These are phyloP conservation scores for Chromobotia macracanthus DNA, from an alignment of 2,797 vertebrate genomes.

Conservation along the genomic window DNA sequence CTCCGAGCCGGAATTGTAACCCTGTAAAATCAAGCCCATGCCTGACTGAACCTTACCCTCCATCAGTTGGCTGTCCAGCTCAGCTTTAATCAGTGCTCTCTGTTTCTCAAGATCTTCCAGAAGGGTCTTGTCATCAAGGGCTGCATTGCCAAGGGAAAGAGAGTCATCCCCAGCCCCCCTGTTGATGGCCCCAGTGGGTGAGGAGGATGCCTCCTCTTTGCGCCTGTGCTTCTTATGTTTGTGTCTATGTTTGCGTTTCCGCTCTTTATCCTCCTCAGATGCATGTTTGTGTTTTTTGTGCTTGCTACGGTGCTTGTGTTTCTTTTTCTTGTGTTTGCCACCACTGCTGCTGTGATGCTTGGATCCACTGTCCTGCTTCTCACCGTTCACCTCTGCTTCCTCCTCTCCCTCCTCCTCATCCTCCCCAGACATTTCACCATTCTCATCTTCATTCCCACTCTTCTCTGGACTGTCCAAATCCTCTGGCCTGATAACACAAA, in stretches of 20 bases:
- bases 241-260: constrained; percentile 94
- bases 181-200: constrained; percentile 69
- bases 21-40: constrained; percentile 97
- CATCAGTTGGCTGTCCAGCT: constrained; percentile 98
- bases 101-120: constrained; percentile 98
- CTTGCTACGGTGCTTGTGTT: constrained; percentile 98
- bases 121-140: constrained; percentile 90
- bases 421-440: constrained; percentile 91
- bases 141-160: constrained; percentile 79
- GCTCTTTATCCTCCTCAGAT: constrained; percentile 92
- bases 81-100: constrained; percentile 96
- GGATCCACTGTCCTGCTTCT: constrained; percentile 74
- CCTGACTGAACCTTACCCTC: constrained; percentile 90
- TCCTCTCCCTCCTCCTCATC: constrained; percentile 70
- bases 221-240: constrained; percentile 98
- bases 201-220: constrained; percentile 84
- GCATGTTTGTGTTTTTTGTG: constrained; percentile 98
- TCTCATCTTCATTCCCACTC: constrained; percentile 92
- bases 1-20: constrained; percentile 97
- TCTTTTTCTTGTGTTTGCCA: constrained; percentile 96
- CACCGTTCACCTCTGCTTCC: constrained; percentile 73
- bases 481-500: constrained; percentile 77
- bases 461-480: constrained; percentile 87
- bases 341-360: constrained; percentile 75
- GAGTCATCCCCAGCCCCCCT: constrained; percentile 70